A percentile compares a stretch with the other conserved stretches of the same genome.
Evolutionary conservation across 2,888 invertebrate species (phyloP).

Genomic region (Gryllus longicercus): DNA sequence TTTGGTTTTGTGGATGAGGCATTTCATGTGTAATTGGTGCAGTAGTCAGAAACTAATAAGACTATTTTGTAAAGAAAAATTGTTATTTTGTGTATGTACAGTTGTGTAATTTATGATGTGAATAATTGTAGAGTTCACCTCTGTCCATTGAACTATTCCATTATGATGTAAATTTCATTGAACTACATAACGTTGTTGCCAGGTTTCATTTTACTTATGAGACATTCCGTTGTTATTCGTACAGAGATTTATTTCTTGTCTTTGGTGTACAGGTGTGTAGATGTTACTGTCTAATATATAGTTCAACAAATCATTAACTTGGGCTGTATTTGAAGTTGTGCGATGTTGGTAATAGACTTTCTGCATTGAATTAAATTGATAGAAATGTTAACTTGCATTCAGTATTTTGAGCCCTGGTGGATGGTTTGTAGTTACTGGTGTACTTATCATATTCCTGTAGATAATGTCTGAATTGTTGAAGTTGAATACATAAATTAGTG

Average conservation of each 20-base stretch:
- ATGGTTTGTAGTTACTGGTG: background rate
- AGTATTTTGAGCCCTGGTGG: slow-evolving; percentile 7
- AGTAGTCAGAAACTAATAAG: background rate
- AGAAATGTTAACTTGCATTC: background rate
- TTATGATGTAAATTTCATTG: background rate
- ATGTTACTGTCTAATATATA: slow-evolving; percentile 22
- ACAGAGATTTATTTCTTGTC: background rate
- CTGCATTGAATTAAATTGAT: background rate
- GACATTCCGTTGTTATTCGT: background rate
- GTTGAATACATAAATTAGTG: background rate
- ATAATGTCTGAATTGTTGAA: background rate
- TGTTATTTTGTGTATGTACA: background rate
- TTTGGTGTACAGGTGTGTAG: slow-evolving; percentile 21
- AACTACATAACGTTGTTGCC: background rate
- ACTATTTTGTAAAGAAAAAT: background rate
- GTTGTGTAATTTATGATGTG: background rate
- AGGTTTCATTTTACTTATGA: background rate
- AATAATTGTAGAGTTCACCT: background rate
- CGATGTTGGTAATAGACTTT: background rate
- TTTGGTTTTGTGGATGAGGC: background rate
- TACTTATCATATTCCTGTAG: background rate
- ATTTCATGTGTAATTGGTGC: background rate
- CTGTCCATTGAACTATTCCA: background rate
- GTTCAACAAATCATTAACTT: slow-evolving; percentile 27
- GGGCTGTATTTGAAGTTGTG: background rate